phyloP scores from a whole-genome alignment of 2,113 vertebrate genomes.

The Tragelaphus buxtoni region DNA sequence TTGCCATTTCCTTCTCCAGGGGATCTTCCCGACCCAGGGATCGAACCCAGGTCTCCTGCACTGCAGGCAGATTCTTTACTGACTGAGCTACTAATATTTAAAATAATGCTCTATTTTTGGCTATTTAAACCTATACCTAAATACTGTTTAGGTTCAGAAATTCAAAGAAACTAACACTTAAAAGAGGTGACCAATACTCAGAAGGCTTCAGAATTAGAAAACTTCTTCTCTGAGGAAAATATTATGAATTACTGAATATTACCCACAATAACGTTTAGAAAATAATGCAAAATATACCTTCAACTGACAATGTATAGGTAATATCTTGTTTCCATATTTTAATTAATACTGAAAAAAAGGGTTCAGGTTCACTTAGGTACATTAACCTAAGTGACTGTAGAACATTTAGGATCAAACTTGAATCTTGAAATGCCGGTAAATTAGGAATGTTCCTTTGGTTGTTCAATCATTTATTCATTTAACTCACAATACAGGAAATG shows the following conservation, averaged over 20 bases:
- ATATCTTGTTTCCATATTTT: background rate
- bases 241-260: background rate
- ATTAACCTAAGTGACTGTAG: background rate
- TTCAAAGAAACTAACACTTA: background rate
- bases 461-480: background rate
- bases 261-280: background rate
- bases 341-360: background rate
- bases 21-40: background rate
- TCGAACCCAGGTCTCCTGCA: background rate
- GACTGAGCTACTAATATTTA: background rate
- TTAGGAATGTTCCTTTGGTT: background rate
- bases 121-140: background rate
- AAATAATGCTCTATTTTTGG: background rate
- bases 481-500: background rate
- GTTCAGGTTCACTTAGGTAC: background rate
- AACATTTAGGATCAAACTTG: background rate
- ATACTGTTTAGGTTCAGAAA: background rate
- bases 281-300: background rate
- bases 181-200: background rate
- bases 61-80: background rate
- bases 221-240: background rate
- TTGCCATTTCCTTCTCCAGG: background rate
- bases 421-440: background rate
- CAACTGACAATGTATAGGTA: background rate
- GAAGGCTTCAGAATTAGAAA: background rate